phyloP scores from a whole-genome alignment of 2,113 vertebrate species.

The Notechis scutatus region DNA sequence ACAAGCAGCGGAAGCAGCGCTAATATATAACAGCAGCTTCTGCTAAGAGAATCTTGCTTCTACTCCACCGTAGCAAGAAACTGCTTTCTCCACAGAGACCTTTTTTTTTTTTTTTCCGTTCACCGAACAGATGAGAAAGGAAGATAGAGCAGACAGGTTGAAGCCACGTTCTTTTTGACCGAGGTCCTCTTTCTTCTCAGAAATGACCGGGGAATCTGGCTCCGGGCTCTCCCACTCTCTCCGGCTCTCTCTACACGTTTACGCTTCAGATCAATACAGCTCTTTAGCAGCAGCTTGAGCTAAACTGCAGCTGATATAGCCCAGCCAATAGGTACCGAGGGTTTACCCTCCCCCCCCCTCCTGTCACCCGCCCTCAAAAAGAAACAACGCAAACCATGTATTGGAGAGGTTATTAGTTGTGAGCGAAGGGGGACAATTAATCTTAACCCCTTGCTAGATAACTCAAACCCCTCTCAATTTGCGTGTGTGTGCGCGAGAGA shows the following conservation, averaged over 20 bases:
- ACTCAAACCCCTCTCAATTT: not conserved
- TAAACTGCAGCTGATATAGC: constrained; percentile 60
- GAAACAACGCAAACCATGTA: constrained; percentile 50
- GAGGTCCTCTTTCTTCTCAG: constrained; percentile 57
- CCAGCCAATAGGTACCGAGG: constrained; percentile 72
- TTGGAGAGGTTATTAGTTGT: constrained; percentile 58
- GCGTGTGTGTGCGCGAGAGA: not conserved
- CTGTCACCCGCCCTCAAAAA: constrained; percentile 58
- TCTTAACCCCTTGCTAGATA: constrained; percentile 52
- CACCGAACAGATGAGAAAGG: constrained; percentile 34
- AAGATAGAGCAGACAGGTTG: constrained; percentile 37
- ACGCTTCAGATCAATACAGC: constrained; percentile 69
- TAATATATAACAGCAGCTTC: constrained; percentile 10
- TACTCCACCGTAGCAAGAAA: constrained; percentile 20
- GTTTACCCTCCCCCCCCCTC: constrained; percentile 41
- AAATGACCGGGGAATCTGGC: constrained; percentile 43
- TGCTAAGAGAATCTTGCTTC: constrained; percentile 17
- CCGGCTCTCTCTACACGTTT: constrained; percentile 55
- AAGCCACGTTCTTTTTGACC: constrained; percentile 63
- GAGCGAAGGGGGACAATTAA: constrained; percentile 50
- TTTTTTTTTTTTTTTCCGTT: constrained; percentile 10
- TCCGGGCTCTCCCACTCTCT: constrained; percentile 27
- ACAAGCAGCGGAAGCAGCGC: not conserved
- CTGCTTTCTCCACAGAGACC: constrained; percentile 5
- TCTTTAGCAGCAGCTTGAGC: constrained; percentile 62